A percentile compares a stretch with the other conserved stretches of the same genome.
phyloP scores from a whole-genome alignment of 1,140 invertebrate species.

The Drosophila mauritiana region DNA sequence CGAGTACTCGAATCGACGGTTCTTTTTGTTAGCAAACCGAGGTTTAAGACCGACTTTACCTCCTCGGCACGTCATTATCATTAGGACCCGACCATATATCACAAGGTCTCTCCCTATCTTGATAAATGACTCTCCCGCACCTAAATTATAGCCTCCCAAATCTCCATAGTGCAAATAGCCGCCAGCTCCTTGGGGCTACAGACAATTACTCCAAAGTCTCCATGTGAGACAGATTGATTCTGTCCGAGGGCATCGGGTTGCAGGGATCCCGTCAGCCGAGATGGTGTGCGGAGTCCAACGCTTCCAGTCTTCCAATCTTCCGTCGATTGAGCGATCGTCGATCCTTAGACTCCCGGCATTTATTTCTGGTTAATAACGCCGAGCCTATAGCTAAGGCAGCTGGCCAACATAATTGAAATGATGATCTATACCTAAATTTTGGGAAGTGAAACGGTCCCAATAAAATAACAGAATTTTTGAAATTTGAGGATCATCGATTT shows the following conservation, averaged over 20 bases:
- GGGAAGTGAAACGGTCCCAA: not conserved
- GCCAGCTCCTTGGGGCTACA: constrained; percentile 71
- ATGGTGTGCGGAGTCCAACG: constrained; percentile 72
- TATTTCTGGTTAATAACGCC: constrained; percentile 40
- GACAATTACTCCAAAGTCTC: constrained; percentile 41
- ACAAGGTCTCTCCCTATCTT: constrained; percentile 28
- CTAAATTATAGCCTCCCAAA: constrained; percentile 67
- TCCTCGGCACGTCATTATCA: constrained; percentile 72
- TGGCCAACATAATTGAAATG: constrained; percentile 66
- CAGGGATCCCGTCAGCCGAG: constrained; percentile 30
- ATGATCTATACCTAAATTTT: constrained; percentile 9
- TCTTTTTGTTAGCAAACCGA: not conserved
- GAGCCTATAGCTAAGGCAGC: constrained; percentile 62
- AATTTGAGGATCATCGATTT: no score
- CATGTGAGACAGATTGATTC: constrained; percentile 25
- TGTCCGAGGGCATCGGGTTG: not conserved
- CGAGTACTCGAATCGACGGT: not conserved
- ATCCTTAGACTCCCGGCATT: not conserved
- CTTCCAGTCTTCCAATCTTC: constrained; percentile 64
- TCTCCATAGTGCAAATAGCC: constrained; percentile 72
- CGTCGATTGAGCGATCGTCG: constrained; percentile 46
- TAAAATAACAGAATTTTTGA: no score
- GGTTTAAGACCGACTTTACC: constrained; percentile 1
- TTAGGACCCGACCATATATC: constrained; percentile 74
- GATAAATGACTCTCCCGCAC: constrained; percentile 68